Conservation (phyloP, 2,797 vertebrate species). For the Carcharodon carcharias region DNA sequence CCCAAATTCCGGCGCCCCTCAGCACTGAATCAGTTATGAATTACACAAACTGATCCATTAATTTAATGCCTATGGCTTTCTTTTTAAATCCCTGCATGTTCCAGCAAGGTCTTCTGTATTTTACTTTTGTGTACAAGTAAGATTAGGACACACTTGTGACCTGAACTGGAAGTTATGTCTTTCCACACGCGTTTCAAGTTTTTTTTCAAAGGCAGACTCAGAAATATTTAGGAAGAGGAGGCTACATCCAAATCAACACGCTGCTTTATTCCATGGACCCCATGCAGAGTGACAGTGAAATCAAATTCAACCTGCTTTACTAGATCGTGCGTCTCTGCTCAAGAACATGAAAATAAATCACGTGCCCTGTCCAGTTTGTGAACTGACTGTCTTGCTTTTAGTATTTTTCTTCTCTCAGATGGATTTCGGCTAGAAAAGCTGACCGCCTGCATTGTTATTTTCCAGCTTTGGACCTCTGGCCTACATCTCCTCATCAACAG, state of each 20-base stretch:
- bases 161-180: not conserved
- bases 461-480: not conserved
- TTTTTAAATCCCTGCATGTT: too few species aligned
- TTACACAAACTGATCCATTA: too few species aligned
- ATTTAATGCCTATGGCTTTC: too few species aligned
- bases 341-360: not conserved
- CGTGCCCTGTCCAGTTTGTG: not conserved
- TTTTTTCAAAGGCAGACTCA: not conserved
- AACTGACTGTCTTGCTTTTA: not conserved
- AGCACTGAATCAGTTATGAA: too few species aligned
- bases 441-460: not conserved
- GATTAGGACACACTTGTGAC: not conserved
- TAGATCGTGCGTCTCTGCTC: not conserved
- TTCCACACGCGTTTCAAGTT: not conserved
- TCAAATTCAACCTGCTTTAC: not conserved
- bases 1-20: too few species aligned
- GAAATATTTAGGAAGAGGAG: not conserved
- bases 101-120: too few species aligned
- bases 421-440: not conserved
- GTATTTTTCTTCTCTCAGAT: not conserved
- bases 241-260: not conserved
- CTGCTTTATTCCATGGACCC: not conserved
- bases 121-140: too few species aligned
- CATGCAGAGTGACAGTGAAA: not conserved
- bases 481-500: not conserved